These are phyloP conservation scores for Hydropotes inermis DNA, from an alignment of 2,113 vertebrate genomes.

Conservation along the genomic window DNA sequence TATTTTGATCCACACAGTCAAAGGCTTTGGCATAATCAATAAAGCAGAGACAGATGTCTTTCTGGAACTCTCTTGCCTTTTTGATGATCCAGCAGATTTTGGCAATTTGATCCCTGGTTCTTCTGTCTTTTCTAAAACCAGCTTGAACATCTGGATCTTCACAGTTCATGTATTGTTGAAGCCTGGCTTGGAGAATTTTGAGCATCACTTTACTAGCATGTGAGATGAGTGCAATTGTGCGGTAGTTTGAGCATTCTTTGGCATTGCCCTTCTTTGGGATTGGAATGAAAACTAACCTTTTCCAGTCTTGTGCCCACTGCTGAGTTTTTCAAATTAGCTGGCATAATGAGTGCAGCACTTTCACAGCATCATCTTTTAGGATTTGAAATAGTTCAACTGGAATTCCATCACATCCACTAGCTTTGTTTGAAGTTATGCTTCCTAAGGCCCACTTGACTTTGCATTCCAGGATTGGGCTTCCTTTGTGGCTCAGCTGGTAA, in stretches of 20 bases:
- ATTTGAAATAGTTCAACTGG: background rate
- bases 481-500: background rate
- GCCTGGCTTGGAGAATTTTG: background rate
- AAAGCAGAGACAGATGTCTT: background rate
- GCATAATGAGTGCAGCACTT: background rate
- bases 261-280: background rate
- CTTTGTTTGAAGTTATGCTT: background rate
- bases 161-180: rapidly evolving
- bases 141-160: background rate
- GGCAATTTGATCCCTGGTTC: background rate
- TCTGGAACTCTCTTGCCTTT: background rate
- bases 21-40: background rate
- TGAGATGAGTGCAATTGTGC: background rate
- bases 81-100: background rate
- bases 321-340: background rate
- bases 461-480: background rate
- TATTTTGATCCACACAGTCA: background rate
- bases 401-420: background rate
- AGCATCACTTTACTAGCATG: background rate
- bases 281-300: background rate
- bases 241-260: background rate
- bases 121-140: background rate
- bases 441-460: background rate
- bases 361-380: background rate
- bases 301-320: background rate